These are phyloP conservation scores for Amphipoea oculea DNA, from an alignment of 2,888 invertebrate species.

Conservation along the genomic window DNA sequence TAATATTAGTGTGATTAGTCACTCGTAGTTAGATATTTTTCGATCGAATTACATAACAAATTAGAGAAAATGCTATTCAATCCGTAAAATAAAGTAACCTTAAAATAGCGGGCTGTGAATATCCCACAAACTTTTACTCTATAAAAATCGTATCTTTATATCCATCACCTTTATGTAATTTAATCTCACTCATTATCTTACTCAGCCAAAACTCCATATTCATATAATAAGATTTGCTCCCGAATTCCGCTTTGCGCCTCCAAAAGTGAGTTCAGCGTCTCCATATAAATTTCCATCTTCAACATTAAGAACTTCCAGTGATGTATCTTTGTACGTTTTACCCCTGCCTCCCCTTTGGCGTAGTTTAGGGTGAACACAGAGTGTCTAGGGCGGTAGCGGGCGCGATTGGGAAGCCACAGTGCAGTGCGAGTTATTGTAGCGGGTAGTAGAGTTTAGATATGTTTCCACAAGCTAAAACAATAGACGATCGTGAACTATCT, in stretches of 20 bases:
- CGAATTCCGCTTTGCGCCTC: constrained; percentile 25
- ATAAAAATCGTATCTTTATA: not conserved
- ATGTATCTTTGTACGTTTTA: constrained; percentile 43
- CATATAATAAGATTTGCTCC: constrained; percentile 21
- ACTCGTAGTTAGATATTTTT: not conserved
- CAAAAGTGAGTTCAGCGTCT: constrained; percentile 21
- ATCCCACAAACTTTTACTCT: not conserved
- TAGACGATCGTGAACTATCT: not conserved
- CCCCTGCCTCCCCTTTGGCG: constrained; percentile 16
- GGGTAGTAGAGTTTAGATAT: not conserved
- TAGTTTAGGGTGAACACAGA: not conserved
- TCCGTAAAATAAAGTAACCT: not conserved
- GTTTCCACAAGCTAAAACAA: not conserved
- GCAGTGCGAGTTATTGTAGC: not conserved
- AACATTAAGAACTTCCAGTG: constrained; percentile 45
- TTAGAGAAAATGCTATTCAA: not conserved
- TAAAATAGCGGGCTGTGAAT: not conserved
- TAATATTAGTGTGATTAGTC: too few relatives aligned
- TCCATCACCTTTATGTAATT: not conserved
- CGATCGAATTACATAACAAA: not conserved
- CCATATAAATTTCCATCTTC: constrained; percentile 48
- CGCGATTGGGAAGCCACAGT: too few relatives aligned
- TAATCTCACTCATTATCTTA: constrained; percentile 7
- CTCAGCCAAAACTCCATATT: constrained; percentile 19
- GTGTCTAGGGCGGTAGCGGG: not conserved